These are phyloP conservation scores for Euleptes europaea DNA, from an alignment of 2,113 vertebrate species.

Conservation along the genomic window DNA sequence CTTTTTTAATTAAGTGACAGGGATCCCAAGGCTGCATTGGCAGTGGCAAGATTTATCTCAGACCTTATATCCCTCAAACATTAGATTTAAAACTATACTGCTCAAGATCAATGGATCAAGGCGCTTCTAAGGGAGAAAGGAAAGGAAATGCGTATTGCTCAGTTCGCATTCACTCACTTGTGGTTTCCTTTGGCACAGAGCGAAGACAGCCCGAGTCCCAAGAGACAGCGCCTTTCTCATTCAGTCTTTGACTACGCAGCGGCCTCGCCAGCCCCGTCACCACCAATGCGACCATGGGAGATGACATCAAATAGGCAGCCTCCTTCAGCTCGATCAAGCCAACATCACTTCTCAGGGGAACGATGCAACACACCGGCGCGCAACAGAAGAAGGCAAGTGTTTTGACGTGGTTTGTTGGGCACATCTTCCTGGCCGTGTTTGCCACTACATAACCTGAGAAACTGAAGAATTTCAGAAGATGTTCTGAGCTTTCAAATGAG, in stretches of 20 bases:
- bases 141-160: background rate
- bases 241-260: slow-evolving; percentile 90
- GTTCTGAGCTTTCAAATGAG: background rate
- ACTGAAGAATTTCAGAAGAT: background rate
- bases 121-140: no score
- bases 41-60: no score
- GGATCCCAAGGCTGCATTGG: no score
- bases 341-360: slow-evolving; percentile 92
- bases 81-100: no score
- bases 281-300: slow-evolving; percentile 98
- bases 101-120: no score
- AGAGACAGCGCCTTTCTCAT: slow-evolving; percentile 94
- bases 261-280: slow-evolving; percentile 88
- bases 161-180: background rate
- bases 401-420: background rate
- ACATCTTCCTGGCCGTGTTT: background rate
- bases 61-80: no score
- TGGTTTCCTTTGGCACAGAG: slow-evolving; percentile 74
- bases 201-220: slow-evolving; percentile 95
- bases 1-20: no score
- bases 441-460: background rate
- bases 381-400: slow-evolving; percentile 90
- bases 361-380: slow-evolving; percentile 92
- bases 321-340: slow-evolving; percentile 85
- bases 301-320: slow-evolving; percentile 90